Evolutionary conservation across 2,797 vertebrate species (phyloP).

Genomic region (Myiothlypis chrysogaster): DNA sequence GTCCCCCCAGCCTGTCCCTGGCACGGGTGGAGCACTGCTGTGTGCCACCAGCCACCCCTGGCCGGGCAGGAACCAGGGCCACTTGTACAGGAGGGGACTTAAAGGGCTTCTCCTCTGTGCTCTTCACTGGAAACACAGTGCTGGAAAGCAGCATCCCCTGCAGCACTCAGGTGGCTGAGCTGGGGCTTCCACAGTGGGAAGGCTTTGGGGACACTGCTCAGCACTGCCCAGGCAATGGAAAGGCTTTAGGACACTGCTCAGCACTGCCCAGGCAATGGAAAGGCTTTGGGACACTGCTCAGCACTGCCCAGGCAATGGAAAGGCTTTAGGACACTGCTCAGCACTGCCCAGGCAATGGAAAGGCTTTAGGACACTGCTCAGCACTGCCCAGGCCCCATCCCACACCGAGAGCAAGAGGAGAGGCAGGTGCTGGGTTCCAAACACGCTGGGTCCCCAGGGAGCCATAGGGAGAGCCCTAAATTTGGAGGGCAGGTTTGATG

Average conservation of each 20-base stretch:
- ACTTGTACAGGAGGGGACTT: fast-evolving
- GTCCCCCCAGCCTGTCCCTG: not conserved
- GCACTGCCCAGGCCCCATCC: not conserved
- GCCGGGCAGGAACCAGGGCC: fast-evolving
- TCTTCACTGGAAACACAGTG: not conserved
- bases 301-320: fast-evolving
- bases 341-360: fast-evolving
- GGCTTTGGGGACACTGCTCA: fast-evolving
- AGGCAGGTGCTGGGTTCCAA: not conserved
- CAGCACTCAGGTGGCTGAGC: fast-evolving
- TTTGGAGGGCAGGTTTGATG: not conserved
- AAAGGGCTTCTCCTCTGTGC: not conserved
- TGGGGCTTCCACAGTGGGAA: fast-evolving
- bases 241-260: fast-evolving
- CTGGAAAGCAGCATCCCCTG: fast-evolving
- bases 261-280: fast-evolving
- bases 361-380: fast-evolving
- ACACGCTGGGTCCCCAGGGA: fast-evolving
- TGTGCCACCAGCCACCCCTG: not conserved
- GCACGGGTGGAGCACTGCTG: fast-evolving
- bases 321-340: fast-evolving
- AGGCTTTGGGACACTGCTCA: fast-evolving
- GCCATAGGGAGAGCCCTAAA: not conserved
- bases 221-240: fast-evolving
- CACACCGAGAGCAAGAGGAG: fast-evolving